phyloP scores from a whole-genome alignment of 2,797 vertebrate species.

The Fringilla coelebs region DNA sequence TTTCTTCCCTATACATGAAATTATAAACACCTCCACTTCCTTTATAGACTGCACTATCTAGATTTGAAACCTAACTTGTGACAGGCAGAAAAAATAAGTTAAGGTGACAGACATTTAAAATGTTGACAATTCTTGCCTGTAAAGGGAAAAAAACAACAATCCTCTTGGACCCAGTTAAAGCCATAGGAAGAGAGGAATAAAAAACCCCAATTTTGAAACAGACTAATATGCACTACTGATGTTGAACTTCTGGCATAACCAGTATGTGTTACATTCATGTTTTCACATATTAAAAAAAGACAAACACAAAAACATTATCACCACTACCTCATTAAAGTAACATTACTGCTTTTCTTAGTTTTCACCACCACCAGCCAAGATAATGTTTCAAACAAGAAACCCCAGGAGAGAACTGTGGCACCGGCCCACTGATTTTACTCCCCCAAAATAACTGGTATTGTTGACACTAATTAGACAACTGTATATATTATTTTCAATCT shows the following conservation, averaged over 20 bases:
- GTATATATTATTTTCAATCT: constrained; percentile 39
- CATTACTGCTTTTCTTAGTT: background rate
- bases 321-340: background rate
- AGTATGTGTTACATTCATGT: background rate
- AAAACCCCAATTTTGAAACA: background rate
- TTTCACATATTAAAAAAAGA: background rate
- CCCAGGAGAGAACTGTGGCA: background rate
- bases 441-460: background rate
- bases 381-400: background rate
- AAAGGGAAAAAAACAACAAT: background rate
- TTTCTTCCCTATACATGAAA: background rate
- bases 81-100: background rate
- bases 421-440: background rate
- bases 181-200: background rate
- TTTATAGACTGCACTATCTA: background rate
- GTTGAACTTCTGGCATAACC: background rate
- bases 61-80: background rate
- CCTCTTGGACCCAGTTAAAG: background rate
- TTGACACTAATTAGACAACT: constrained; percentile 18
- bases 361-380: background rate
- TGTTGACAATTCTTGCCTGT: background rate
- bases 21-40: background rate
- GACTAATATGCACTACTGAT: background rate
- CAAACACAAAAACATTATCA: background rate
- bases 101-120: background rate